Evolutionary conservation across 2,797 vertebrate species (phyloP).

Genomic region (Luscinia luscinia): DNA sequence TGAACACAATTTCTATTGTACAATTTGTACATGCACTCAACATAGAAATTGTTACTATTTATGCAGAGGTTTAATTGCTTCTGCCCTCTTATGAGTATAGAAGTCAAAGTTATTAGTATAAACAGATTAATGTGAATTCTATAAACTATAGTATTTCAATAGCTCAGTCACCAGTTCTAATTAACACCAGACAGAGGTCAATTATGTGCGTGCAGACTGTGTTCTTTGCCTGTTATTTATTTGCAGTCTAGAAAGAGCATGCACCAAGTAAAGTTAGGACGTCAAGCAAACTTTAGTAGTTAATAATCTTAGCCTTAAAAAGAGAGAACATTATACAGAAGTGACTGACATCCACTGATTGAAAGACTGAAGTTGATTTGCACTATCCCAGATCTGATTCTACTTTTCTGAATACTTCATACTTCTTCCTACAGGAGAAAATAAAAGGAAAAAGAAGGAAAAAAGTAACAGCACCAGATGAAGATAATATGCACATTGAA

Average conservation of each 20-base stretch:
- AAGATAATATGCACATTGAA: background rate
- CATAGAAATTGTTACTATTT: background rate
- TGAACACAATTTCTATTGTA: background rate
- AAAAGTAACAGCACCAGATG: background rate
- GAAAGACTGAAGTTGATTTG: background rate
- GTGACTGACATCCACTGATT: background rate
- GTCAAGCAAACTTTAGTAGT: background rate
- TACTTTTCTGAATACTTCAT: background rate
- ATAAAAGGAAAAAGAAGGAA: background rate
- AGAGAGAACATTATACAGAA: background rate
- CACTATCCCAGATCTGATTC: background rate
- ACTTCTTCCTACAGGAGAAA: background rate
- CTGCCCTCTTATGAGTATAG: background rate
- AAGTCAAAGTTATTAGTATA: constrained; percentile 14
- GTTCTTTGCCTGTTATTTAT: background rate
- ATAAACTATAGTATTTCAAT: background rate
- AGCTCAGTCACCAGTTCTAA: background rate
- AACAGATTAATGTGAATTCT: background rate
- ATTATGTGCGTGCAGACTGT: background rate
- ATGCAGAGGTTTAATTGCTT: background rate
- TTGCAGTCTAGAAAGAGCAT: background rate
- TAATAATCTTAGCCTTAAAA: background rate
- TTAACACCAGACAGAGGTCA: background rate
- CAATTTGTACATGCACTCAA: background rate
- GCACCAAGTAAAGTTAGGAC: background rate